Evolutionary conservation across 2,888 invertebrate species (phyloP), one percentile per base, ranked within the genome.

Genomic region (Eustalomyia histrio): DNA sequence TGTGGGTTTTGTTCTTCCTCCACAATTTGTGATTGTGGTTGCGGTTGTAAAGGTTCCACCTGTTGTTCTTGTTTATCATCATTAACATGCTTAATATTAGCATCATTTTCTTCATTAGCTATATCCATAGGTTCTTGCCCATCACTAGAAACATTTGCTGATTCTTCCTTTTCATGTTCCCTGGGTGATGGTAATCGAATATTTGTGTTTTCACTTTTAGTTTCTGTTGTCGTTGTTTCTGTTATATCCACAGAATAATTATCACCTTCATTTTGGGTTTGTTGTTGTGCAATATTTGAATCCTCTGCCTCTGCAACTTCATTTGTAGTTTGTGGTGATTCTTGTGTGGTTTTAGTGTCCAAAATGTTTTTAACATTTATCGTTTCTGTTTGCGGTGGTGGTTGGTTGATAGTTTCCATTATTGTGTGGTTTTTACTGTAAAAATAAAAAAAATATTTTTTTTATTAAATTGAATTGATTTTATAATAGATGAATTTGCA

Each of bases 321-420:
- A n/a, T 79, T 61, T 61, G 75, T 67, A 63, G 76, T 72, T 55
- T 47, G 82, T 61, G 29, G 80, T 18, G 60, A 53, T 39, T 55
- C 29, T 58, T 50, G 18, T 78, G 65, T 79, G 65, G 35, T 57
- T 10, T 83, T 79, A 63, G 35, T 57, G 10, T 83, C 83, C 75
- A 80, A 78, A 80, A 80, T 85, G 78, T 83, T 83, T 83, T 83
- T 76, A 73, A 75, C 85, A 80, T 84, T 85, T 69, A 79, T 82
- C 83, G 80, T 85, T 73, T 84, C 83, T 72, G 83, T 83, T 83
- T 86, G 80, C 84, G 84, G 29, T 72, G 61, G 72, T 71, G 47
- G 83, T 71, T 86, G 84, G 71, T 86, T 86, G 84, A 85, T 83
- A 68, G 86, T 83, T 85, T 88, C 88, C 89, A 89, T 89, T 83